phyloP scores from a whole-genome alignment of 2,113 vertebrate species.

The Calcarius ornatus region DNA sequence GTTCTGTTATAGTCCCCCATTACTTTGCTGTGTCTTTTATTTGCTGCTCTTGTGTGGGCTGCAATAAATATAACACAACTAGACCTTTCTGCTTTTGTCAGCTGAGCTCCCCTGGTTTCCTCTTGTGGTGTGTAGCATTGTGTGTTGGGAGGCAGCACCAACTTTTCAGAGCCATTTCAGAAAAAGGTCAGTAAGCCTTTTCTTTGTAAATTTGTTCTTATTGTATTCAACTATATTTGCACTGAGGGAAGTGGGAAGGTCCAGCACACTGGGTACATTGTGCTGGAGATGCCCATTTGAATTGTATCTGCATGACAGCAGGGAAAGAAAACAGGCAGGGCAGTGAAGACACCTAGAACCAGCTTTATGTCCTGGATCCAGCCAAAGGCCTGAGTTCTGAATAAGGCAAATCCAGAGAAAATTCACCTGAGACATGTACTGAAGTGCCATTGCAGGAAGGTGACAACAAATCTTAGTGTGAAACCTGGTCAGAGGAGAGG shows the following conservation, averaged over 20 bases:
- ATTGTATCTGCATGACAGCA: background rate
- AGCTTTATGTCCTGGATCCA: background rate
- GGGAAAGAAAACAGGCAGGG: background rate
- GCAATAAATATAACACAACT: background rate
- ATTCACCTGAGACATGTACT: background rate
- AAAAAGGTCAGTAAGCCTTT: background rate
- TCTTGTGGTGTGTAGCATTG: background rate
- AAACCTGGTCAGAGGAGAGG: background rate
- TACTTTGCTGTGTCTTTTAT: background rate
- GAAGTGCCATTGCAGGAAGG: accelerated
- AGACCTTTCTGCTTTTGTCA: background rate
- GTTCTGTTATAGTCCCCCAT: background rate
- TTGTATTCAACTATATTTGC: background rate
- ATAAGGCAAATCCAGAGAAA: background rate
- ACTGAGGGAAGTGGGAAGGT: background rate
- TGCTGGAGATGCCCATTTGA: too few species aligned
- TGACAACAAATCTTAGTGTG: background rate
- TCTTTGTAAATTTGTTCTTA: background rate
- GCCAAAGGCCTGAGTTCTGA: background rate
- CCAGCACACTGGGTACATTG: background rate
- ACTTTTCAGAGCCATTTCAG: background rate
- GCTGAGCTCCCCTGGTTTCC: background rate
- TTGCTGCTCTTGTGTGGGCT: conserved; percentile 13
- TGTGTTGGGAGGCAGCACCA: background rate
- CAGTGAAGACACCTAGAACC: background rate